Evolutionary conservation across 2,113 vertebrate genomes (phyloP), one percentile per base, ranked within the genome.

Genomic region (Tamias sibiricus): DNA sequence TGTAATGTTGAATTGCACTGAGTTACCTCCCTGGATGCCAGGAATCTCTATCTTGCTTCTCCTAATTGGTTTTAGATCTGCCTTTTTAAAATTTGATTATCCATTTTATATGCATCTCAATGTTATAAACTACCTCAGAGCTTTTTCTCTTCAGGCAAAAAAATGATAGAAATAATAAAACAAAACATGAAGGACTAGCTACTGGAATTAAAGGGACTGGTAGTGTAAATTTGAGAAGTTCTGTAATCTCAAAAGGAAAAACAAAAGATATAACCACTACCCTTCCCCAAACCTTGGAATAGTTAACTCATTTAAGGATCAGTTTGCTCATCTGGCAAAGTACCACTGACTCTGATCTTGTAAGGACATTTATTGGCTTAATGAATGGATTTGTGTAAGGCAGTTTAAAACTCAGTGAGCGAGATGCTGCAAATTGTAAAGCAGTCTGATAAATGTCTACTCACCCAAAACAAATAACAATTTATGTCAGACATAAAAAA

Each of bases 341-440:
- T 87, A 40, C 54, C 68, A 68, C 77, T 95, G 94, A 87, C 62
- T 90, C 59, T 94, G 28, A 94, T 90, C 81, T 86, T 97, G 54
- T 87, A 93, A 97, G 87, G 87, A 68, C 66, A 95, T 95, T 95
- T 88, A 95, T 68, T 90, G n/a, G 84, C 42, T 96, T 97, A 97
- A 96, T 94, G 72, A 97, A 94, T 92, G 72, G 76, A 96, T 95
- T 92, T 97, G 76, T 93, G 80, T 77, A 90, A 95, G 83, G 91
- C 80, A 84, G 42, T 96, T 97, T 97, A 97, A 97, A 76, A 95
- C 40, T 14, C 72, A 92, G 62, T 92, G 93, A 95, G 72, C 92
- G 96, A 97, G 80, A 90, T 92, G 92, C 76, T 88, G 3, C 92
- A 97, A 94, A 96, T 87, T 96, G 68, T 97, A 95, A 95, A 97